Base-by-base conservation (phyloP, 2,797 vertebrate species). In the Hapalemur alaotrensis region DNA sequence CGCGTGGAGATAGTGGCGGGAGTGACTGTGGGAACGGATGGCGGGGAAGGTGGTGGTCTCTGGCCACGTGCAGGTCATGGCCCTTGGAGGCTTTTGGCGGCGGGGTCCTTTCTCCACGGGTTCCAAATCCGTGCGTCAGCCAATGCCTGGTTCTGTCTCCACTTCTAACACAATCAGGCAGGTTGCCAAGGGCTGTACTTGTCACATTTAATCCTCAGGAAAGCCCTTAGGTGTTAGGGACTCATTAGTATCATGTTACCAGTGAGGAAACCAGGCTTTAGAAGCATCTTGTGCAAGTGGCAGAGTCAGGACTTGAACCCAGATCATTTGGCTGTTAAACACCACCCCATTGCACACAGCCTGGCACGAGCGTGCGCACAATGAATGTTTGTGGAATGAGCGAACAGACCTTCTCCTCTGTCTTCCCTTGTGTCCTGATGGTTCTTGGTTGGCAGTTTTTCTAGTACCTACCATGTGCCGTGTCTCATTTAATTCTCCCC, bases 311-410 rank as follows among this genome's bases (percentile, higher is more conserved):
- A 35, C 76, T 48, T 1, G 6, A 25, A 32, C 9, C 22, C 48
- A 7, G 61, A 38, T 46, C 10, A 1, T 17, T 4, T 8, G 28
- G 20, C 83, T 76, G 30, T 65, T 14, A 18, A 30, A 52, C 0
- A 3, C 25, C 22, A 8, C 0, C 11, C 48, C 22, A 4, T 9
- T 48, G 95, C 88, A 99, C 98, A 57, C 3, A 54, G 79, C 8
- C 22, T 17, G 2, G n/a, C 1, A 0, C 4, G 30, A 52, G 28
- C 7, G 50, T 11, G 5, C 1, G 1, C 2, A 0, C 12, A 1
- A 5, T 28, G 41, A 9, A 28, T 5, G 12, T 22, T 13, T 61
- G 2, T 25, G 38, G 22, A 12, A 17, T 5, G 67, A 35, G 80
- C 43, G 1, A 32, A 54, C 12, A 0, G 48, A 22, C 48, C 41